A percentile compares a stretch with the other conserved stretches of the same genome.
Evolutionary conservation across 2,888 invertebrate genomes (phyloP).

Genomic region (Lomographa bimaculata): DNA sequence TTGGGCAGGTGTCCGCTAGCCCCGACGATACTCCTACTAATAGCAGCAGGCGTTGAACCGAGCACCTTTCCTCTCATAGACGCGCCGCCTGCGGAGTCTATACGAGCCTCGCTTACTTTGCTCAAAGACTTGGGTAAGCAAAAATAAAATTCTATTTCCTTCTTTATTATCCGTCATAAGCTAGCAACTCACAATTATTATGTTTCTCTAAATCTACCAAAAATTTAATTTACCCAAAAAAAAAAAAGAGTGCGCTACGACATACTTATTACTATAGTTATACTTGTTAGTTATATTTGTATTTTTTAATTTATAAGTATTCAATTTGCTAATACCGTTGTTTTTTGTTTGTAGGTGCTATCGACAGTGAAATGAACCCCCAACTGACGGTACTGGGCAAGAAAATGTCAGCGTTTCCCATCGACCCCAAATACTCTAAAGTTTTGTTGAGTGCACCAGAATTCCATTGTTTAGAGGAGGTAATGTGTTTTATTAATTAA

Average conservation of each 20-base stretch:
- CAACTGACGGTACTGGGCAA: conserved; percentile 91
- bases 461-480: conserved; percentile 90
- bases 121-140: conserved; percentile 84
- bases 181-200: too few species aligned
- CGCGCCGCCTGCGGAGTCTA: conserved; percentile 89
- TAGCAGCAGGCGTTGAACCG: conserved; percentile 93
- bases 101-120: conserved; percentile 85
- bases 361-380: conserved; percentile 82
- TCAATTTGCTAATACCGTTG: too few species aligned
- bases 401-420: conserved; percentile 95
- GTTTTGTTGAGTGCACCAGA: conserved; percentile 90
- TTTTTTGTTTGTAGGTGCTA: conserved; percentile 78
- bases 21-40: conserved; percentile 90
- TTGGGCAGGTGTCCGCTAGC: conserved; percentile 84
- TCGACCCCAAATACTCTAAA: conserved; percentile 95
- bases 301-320: too few species aligned
- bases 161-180: too few species aligned
- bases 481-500: conserved; percentile 32
- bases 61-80: conserved; percentile 95
- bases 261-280: too few species aligned
- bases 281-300: too few species aligned
- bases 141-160: not conserved
- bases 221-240: too few species aligned
- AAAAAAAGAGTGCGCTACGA: too few species aligned
- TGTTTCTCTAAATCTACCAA: too few species aligned